Evolutionary conservation across 2,888 invertebrate genomes (phyloP).

Genomic region (Cancer borealis): DNA sequence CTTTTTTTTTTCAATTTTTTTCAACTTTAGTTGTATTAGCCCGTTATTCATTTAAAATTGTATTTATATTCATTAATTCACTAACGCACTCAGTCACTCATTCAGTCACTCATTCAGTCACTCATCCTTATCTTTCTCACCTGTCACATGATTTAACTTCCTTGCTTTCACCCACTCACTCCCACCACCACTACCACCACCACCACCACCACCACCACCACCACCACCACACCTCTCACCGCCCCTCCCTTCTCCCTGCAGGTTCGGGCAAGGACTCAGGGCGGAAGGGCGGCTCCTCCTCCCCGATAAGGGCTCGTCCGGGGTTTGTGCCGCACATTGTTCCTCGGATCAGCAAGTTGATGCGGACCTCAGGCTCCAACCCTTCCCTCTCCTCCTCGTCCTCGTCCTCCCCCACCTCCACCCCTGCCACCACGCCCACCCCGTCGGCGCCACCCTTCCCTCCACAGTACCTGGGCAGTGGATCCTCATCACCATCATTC

Average conservation of each 20-base stretch:
- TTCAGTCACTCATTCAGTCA: too few relatives aligned
- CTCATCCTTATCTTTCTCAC: too few relatives aligned
- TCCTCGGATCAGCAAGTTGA: slow-evolving; percentile 71
- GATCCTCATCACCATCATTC: slow-evolving; percentile 38
- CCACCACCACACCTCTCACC: background rate
- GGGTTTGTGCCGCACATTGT: slow-evolving; percentile 73
- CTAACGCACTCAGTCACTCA: too few relatives aligned
- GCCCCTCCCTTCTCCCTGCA: slow-evolving; percentile 9
- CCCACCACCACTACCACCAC: background rate
- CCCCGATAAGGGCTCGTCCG: slow-evolving; percentile 61
- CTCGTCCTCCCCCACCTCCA: slow-evolving; percentile 68
- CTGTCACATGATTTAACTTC: too few relatives aligned
- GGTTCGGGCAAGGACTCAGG: slow-evolving; percentile 52
- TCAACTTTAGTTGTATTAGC: background rate
- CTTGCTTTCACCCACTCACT: background rate
- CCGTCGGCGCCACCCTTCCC: slow-evolving; percentile 69
- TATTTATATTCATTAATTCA: background rate
- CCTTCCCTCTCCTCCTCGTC: slow-evolving; percentile 75
- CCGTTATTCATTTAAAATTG: background rate
- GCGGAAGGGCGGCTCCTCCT: slow-evolving; percentile 64
- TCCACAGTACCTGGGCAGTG: background rate
- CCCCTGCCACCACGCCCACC: slow-evolving; percentile 64
- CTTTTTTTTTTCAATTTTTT: too few relatives aligned
- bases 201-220: background rate
- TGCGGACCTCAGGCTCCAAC: slow-evolving; percentile 69